phyloP scores from a whole-genome alignment of 2,888 invertebrate genomes.

The Uropetala carovei region DNA sequence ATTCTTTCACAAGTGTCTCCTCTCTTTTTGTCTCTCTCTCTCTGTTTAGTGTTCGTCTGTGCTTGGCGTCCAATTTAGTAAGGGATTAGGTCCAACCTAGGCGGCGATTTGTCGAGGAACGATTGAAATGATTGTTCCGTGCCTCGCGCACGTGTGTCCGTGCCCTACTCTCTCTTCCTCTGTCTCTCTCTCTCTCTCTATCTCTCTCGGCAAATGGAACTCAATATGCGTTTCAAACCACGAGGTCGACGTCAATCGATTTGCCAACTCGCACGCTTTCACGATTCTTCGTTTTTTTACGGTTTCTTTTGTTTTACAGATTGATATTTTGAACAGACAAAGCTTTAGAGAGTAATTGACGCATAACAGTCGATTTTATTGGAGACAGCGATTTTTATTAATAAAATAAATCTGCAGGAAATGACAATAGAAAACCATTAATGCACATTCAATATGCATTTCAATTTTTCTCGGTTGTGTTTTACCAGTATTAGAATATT shows the following conservation, averaged over 20 bases:
- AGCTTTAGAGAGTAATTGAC: no score
- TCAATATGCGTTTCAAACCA: background rate
- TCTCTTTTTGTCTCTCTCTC: background rate
- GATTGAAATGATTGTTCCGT: constrained; percentile 9
- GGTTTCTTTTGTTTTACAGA: no score
- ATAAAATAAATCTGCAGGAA: no score
- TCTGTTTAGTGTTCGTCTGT: background rate
- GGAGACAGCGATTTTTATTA: no score
- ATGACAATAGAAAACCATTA: no score
- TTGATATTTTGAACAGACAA: no score
- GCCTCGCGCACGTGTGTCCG: background rate
- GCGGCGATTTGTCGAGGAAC: constrained; percentile 11
- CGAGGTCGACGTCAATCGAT: background rate
- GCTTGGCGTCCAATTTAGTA: background rate
- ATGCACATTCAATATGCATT: no score
- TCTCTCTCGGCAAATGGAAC: background rate
- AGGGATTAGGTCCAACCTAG: background rate
- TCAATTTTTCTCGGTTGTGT: no score
- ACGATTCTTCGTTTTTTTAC: background rate
- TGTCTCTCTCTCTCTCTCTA: background rate
- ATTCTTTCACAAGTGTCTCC: background rate
- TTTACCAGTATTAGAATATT: no score
- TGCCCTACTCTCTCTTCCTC: background rate
- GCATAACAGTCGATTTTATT: no score
- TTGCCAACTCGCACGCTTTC: background rate